Base-by-base conservation (phyloP, 2,888 invertebrate species). In the Nipponacmea schrenckii region DNA sequence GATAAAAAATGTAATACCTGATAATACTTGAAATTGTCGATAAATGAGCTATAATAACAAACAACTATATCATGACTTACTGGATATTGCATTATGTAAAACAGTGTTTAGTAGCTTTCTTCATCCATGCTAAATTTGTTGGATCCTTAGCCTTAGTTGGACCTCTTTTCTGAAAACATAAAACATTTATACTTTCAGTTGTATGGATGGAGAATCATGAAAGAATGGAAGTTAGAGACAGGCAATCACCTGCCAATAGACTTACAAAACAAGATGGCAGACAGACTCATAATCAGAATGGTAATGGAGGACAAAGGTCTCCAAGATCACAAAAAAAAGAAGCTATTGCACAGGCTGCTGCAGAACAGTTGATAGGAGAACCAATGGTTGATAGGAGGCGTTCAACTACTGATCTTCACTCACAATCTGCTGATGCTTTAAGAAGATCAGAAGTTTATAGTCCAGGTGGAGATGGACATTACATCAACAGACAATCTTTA, bases 351-450 rank as follows among this genome's bases (percentile, higher is more conserved):
- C 56, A 56, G 14, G 56, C 56, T 24, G 56, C 56, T 12, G 20
- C 56, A 24, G 56, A 56, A 24, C 56, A 56, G 56, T 14, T 56
- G 56, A 56, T 56, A 12, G 56, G 56, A 56, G 56, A 56, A 56
- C 56, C 56, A 56, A 56, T 56, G 56, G 56, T 56, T 24, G 56
- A 56, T 4, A 56, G 56, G 14, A 20, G 56, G 24, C 56, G 14
- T 56, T 56, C 56, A 56, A 56, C 56, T 20, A 56, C 20, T 56
- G 20, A 56, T 12, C 14, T 24, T 24, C 56, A 56, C 20, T 20
- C 24, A 3, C 24, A 20, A 56, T 20, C 20, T 24, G n/a, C 56
- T 10, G 20, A 24, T 56, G 20, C 56, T 56, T 20, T 20, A 24
- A 20, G 56, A 24, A 56, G 56, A 56, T 12, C 56, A 56, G 56